phyloP scores from a whole-genome alignment of 23 tunicate genomes.

The Trididemnum miniatum region DNA sequence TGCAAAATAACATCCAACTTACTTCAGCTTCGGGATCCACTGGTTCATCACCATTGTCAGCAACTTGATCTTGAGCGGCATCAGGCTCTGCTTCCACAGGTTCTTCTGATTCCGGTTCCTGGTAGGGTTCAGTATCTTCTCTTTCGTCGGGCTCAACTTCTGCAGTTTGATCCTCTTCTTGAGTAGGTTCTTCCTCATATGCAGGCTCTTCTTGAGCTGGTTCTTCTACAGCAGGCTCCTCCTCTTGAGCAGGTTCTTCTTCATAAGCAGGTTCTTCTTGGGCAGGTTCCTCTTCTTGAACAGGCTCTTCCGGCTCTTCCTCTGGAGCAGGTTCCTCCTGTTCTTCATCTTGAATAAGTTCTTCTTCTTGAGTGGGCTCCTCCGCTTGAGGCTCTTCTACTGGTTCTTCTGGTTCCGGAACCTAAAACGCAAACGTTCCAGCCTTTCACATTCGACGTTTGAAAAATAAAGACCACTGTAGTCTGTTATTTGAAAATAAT shows the following conservation, averaged over 20 bases:
- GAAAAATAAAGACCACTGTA: too few species aligned
- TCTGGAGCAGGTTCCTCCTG: background rate
- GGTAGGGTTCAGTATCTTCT: conserved; percentile 8
- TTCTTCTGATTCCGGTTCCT: background rate
- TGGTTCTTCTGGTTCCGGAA: too few species aligned
- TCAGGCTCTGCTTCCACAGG: conserved; percentile 1
- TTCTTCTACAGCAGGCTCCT: background rate
- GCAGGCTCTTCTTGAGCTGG: background rate
- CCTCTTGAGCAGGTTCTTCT: background rate
- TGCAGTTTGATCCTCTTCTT: background rate
- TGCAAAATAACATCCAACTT: too few species aligned
- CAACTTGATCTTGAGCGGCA: background rate
- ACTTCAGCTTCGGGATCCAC: conserved; percentile 38
- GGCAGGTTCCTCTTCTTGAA: too few species aligned
- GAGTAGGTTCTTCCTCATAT: background rate
- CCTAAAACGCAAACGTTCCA: too few species aligned
- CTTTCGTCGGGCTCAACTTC: background rate
- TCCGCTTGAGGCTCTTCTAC: too few species aligned
- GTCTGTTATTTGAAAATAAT: too few species aligned
- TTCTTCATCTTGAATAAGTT: too few species aligned
- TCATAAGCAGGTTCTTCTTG: too few species aligned
- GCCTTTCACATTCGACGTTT: too few species aligned
- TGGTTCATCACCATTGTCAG: conserved; percentile 32
- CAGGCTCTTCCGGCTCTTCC: background rate
- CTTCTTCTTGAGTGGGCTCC: too few species aligned